A percentile compares a stretch with the other conserved stretches of the same genome.
phyloP scores from a whole-genome alignment of 2,113 vertebrate species.

The Tinamus guttatus region DNA sequence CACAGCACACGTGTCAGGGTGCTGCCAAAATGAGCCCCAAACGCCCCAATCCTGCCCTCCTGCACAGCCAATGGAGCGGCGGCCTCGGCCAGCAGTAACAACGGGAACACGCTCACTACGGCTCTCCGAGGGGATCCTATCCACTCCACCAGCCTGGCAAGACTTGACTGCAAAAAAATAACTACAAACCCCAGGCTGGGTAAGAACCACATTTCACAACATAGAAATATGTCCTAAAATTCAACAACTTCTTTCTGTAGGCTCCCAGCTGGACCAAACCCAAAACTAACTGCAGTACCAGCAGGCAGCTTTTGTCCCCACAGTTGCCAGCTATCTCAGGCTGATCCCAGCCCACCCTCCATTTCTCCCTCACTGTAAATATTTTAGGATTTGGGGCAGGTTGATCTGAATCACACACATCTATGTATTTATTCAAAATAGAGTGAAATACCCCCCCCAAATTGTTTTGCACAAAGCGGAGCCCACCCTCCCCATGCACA shows the following conservation, averaged over 20 bases:
- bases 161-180: neutral
- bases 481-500: neutral
- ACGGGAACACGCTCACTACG: rapidly evolving
- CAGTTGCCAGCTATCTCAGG: neutral
- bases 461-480: neutral
- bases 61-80: neutral
- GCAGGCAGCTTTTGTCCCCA: neutral
- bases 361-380: neutral
- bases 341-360: neutral
- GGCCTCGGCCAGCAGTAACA: neutral
- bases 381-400: neutral
- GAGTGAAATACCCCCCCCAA: neutral
- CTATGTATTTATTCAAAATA: neutral
- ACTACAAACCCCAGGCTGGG: neutral
- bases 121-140: too few relatives aligned
- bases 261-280: neutral
- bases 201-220: neutral
- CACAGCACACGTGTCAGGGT: neutral
- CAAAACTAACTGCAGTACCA: neutral
- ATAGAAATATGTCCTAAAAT: neutral
- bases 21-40: neutral
- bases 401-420: neutral
- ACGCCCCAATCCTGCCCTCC: neutral
- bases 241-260: neutral
- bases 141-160: too few relatives aligned